Conservation (phyloP, 2,888 invertebrate genomes). For the Xanthostigma xanthostigma region DNA sequence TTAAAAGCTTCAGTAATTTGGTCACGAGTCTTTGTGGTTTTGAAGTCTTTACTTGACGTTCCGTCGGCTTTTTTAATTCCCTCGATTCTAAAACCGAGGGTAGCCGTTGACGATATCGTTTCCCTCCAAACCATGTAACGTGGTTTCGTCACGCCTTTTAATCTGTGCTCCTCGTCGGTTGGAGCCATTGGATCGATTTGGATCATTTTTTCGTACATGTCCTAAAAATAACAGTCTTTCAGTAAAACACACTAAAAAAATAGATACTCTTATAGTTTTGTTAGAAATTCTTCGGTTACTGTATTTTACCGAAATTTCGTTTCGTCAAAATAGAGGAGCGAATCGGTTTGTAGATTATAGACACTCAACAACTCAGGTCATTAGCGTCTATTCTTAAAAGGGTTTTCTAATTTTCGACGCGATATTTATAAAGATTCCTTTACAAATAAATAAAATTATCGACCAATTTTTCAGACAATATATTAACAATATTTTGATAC, state of each 20-base stretch:
- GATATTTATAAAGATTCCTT: too few species aligned
- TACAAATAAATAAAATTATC: too few species aligned
- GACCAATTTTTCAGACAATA: too few species aligned
- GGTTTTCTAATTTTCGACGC: too few species aligned
- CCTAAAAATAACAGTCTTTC: conserved; percentile 35
- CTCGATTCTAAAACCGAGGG: conserved; percentile 91
- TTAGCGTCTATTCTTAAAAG: too few species aligned
- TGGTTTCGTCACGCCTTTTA: conserved; percentile 88
- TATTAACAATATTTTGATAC: too few species aligned
- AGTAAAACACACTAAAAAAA: too few species aligned
- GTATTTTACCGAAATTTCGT: not conserved
- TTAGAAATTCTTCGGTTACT: not conserved
- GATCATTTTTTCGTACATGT: conserved; percentile 97
- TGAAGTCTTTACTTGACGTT: conserved; percentile 86
- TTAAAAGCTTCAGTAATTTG: conserved; percentile 67
- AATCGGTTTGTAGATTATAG: not conserved
- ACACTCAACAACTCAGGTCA: too few species aligned
- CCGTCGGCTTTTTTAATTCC: conserved; percentile 83
- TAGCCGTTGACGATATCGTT: conserved; percentile 92
- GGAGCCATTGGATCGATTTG: conserved; percentile 84
- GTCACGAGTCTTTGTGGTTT: conserved; percentile 76
- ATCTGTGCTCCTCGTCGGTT: conserved; percentile 73
- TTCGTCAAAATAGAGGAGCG: not conserved
- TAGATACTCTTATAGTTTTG: too few species aligned
- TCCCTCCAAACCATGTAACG: conserved; percentile 94